phyloP scores from a whole-genome alignment of 2,888 invertebrate species.

The Tetragnatha montana region DNA sequence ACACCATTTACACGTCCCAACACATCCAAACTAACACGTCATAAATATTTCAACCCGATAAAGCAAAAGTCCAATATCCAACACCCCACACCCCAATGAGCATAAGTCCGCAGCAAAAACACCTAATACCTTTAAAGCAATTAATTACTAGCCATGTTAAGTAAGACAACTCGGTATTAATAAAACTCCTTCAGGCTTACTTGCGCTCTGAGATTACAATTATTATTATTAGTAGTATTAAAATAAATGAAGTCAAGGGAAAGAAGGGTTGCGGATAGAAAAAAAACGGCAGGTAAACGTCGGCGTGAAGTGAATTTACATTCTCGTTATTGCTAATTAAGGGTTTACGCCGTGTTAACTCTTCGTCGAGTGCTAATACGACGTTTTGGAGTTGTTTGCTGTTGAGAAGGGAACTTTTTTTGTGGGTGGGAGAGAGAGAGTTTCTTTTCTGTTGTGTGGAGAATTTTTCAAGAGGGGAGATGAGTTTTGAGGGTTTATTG shows the following conservation, averaged over 20 bases:
- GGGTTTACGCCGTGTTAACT: constrained; percentile 69
- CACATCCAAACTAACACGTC: not conserved
- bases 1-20: not conserved
- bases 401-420: constrained; percentile 17
- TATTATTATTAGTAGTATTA: constrained; percentile 66
- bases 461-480: not conserved
- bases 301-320: constrained; percentile 61
- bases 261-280: not conserved
- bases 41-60: constrained; percentile 33
- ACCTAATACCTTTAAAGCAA: constrained; percentile 62
- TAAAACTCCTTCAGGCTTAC: constrained; percentile 68
- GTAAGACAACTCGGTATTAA: constrained; percentile 53
- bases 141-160: constrained; percentile 64
- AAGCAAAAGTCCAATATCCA: not conserved
- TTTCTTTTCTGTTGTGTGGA: not conserved
- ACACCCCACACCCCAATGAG: constrained; percentile 6
- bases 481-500: constrained; percentile 4
- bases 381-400: constrained; percentile 41
- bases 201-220: constrained; percentile 66
- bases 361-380: constrained; percentile 57
- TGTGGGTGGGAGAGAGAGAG: too few species aligned
- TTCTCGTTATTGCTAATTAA: constrained; percentile 67
- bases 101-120: constrained; percentile 44
- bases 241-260: constrained; percentile 67
- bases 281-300: constrained; percentile 36